Percentiles rank a stretch among this genome's conserved stretches.
phyloP scores from a whole-genome alignment of 2,113 vertebrate genomes.

The Anser brachyrhynchus region DNA sequence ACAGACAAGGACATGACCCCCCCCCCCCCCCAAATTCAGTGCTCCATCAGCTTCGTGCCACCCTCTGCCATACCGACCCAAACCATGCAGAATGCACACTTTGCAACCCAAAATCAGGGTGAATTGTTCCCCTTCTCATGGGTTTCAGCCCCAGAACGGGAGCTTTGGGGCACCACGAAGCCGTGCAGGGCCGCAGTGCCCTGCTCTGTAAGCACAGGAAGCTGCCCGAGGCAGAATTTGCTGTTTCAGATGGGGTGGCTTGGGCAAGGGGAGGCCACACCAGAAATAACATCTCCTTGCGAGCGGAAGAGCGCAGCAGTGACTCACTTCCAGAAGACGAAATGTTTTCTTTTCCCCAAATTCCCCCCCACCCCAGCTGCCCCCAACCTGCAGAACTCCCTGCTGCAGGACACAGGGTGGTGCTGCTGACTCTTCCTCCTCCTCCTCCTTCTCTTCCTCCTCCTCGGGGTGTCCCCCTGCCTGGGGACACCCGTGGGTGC shows the following conservation, averaged over 20 bases:
- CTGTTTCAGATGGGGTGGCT: neutral
- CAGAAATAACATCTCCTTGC: neutral
- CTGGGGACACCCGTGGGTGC: neutral
- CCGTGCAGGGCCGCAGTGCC: neutral
- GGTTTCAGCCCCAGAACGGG: neutral
- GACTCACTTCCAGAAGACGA: neutral
- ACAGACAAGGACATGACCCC: too few species aligned
- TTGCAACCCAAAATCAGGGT: neutral
- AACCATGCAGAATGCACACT: neutral
- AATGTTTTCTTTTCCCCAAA: neutral
- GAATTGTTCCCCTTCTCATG: neutral
- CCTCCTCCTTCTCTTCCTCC: neutral
- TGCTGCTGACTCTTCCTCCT: neutral
- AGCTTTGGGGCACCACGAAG: too few species aligned
- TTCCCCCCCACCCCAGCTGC: accelerated
- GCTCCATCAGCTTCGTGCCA: too few species aligned
- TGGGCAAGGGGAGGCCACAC: accelerated
- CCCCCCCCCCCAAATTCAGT: too few species aligned
- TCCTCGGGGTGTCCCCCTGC: accelerated
- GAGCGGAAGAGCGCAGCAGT: neutral
- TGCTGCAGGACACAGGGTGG: accelerated
- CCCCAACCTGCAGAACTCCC: neutral
- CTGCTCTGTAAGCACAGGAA: neutral
- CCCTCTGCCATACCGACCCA: neutral
- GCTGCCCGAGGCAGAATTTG: accelerated